These are phyloP conservation scores for Scylla paramamosain DNA, from an alignment of 1,140 invertebrate species.

Conservation along the genomic window DNA sequence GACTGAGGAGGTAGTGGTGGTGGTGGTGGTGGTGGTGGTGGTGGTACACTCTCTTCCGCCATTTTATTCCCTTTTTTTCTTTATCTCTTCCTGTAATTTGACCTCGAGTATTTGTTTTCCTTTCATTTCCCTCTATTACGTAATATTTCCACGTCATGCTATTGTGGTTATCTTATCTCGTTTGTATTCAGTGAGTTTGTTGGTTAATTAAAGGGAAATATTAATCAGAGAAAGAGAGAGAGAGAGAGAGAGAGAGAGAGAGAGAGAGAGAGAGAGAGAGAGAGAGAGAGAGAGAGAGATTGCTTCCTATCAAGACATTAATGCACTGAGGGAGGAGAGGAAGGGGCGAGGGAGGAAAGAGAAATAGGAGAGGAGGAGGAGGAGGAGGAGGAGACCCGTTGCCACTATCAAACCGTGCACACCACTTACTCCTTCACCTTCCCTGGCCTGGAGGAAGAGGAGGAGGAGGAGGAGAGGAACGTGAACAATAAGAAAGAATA, in stretches of 20 bases:
- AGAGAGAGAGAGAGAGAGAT: conserved; percentile 32
- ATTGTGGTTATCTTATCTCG: background rate
- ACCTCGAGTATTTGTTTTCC: background rate
- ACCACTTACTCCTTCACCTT: conserved; percentile 18
- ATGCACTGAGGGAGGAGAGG: background rate
- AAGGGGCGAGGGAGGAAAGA: too few relatives aligned
- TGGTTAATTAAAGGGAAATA: background rate
- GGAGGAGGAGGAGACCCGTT: background rate
- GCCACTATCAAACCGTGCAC: background rate
- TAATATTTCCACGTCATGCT: background rate
- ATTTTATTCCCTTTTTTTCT: background rate
- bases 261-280: conserved; percentile 31
- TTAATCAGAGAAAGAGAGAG: background rate
- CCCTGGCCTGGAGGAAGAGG: background rate
- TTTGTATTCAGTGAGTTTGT: background rate
- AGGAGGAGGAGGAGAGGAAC: background rate
- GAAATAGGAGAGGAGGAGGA: background rate
- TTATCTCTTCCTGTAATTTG: too few relatives aligned
- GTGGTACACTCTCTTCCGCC: background rate
- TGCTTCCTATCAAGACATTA: too few relatives aligned
- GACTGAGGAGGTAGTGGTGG: background rate
- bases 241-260: conserved; percentile 18
- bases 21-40: background rate
- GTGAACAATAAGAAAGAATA: background rate
- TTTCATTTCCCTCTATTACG: background rate